phyloP scores from a whole-genome alignment of 2,888 invertebrate genomes.

The Macrosoma leucophasiata region DNA sequence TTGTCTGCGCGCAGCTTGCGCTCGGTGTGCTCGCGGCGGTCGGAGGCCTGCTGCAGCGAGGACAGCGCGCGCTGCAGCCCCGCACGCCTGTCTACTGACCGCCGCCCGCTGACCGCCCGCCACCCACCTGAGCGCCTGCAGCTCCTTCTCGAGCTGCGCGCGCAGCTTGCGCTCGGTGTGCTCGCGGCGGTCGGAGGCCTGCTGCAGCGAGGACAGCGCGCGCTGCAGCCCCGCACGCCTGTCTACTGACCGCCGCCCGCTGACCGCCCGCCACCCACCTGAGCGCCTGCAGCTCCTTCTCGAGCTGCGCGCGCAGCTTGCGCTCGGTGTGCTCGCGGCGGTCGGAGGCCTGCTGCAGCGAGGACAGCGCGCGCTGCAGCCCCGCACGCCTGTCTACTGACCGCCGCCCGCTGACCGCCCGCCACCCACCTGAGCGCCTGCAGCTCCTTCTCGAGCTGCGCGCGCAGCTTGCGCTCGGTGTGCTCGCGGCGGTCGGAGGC shows the following conservation, averaged over 20 bases:
- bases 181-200: conserved; percentile 89
- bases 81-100: too few relatives aligned
- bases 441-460: conserved; percentile 92
- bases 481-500: conserved; percentile 90
- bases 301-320: conserved; percentile 88
- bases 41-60: conserved; percentile 87
- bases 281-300: conserved; percentile 85
- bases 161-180: conserved; percentile 89
- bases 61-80: conserved; percentile 88
- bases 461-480: conserved; percentile 88
- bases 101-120: conserved; percentile 10
- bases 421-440: conserved; percentile 75
- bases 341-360: conserved; percentile 89
- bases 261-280: conserved; percentile 25
- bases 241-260: conserved; percentile 12
- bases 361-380: conserved; percentile 86
- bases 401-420: conserved; percentile 88
- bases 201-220: conserved; percentile 86
- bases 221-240: conserved; percentile 89
- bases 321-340: conserved; percentile 90
- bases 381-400: conserved; percentile 90
- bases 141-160: conserved; percentile 89
- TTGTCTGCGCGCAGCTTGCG: conserved; percentile 87
- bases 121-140: conserved; percentile 77
- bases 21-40: conserved; percentile 90